Evolutionary conservation across 2,888 invertebrate species (phyloP).

Genomic region (Patella caerulea): DNA sequence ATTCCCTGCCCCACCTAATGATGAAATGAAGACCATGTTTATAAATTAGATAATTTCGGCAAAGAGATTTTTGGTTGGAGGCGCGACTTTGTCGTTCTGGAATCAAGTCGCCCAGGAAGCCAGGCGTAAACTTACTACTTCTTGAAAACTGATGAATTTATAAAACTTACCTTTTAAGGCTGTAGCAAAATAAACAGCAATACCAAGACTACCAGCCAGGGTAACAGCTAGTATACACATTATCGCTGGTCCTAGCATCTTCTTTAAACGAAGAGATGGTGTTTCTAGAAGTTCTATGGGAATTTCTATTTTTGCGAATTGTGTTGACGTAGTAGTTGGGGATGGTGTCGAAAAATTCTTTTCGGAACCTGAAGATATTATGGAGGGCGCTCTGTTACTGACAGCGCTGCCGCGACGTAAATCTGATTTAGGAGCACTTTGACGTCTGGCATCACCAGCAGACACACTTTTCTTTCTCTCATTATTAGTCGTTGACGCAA

Average conservation of each 20-base stretch:
- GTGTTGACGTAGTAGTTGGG: not conserved
- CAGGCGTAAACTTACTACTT: no score
- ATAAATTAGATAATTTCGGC: no score
- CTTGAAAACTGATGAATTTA: no score
- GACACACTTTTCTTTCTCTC: not conserved
- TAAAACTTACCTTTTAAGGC: constrained; percentile 54
- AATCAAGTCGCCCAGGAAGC: no score
- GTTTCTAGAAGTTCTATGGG: constrained; percentile 29
- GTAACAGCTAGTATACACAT: constrained; percentile 50
- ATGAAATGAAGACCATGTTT: no score
- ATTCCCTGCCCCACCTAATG: no score
- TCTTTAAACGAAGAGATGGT: constrained; percentile 23
- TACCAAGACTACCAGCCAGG: constrained; percentile 52
- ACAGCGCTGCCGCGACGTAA: not conserved
- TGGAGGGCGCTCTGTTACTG: not conserved
- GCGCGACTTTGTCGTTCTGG: no score
- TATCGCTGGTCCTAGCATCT: constrained; percentile 44
- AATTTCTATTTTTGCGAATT: constrained; percentile 29
- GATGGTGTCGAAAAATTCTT: not conserved
- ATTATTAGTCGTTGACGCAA: constrained; percentile 2
- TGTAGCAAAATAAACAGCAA: constrained; percentile 59
- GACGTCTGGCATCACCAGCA: not conserved
- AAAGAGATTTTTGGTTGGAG: no score
- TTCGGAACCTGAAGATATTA: not conserved
- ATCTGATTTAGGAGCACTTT: not conserved